phyloP scores from a whole-genome alignment of 92 coral and sea anemone genomes.

The Phenganax stokvisi region DNA sequence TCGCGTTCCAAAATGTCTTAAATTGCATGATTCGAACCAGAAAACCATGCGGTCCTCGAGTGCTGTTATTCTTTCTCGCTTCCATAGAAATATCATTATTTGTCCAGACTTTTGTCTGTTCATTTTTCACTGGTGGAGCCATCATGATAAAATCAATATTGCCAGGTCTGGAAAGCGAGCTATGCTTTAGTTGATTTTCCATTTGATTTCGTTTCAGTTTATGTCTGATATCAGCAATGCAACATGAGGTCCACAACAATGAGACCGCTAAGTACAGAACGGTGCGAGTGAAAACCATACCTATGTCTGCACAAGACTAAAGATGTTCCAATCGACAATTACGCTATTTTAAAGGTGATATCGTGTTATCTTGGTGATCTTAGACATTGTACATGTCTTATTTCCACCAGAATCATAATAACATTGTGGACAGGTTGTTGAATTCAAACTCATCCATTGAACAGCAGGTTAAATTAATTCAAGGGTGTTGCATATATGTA shows the following conservation, averaged over 20 bases:
- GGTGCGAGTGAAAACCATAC: neutral
- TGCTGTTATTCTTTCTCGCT: neutral
- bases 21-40: constrained; percentile 22
- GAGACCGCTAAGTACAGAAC: neutral
- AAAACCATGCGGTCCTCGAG: neutral
- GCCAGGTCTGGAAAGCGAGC: neutral
- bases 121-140: constrained; percentile 22
- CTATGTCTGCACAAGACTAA: neutral
- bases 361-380: neutral
- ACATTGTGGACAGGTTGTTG: constrained; percentile 6
- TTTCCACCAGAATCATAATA: neutral
- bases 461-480: neutral
- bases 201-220: neutral
- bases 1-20: constrained; percentile 34
- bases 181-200: neutral
- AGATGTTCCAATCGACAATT: neutral
- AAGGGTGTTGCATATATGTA: neutral
- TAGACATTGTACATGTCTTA: constrained; percentile 6
- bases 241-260: constrained; percentile 1
- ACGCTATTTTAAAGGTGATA: too few relatives aligned
- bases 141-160: constrained; percentile 36
- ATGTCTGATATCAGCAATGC: neutral
- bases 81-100: neutral
- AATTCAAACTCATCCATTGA: neutral
- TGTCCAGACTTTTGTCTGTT: neutral